Base-by-base conservation (phyloP, 2,113 vertebrate species). In the Scomber colias region DNA sequence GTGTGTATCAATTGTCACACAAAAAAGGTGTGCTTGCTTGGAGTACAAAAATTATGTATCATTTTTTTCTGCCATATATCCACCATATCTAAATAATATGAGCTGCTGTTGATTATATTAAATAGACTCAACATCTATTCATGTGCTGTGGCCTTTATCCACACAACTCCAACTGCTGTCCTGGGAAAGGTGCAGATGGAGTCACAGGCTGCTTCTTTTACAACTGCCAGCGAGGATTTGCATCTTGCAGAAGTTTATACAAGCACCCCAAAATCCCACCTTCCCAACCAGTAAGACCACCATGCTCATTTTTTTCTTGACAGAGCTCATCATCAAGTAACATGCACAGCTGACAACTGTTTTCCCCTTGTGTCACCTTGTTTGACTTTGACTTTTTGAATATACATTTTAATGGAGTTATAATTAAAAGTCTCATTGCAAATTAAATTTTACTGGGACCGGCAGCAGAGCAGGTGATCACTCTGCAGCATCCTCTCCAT, bases 191-290 rank as follows among this genome's bases (percentile, higher is more conserved):
- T 74, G 48, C 71, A 86, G 44, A 68, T 59, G 62, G 60, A 59
- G 61, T 72, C 62, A 57, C 75, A 30, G 69, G 56, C 77, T 82
- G 82, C 46, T 71, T 27, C 3, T 27, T 27, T 27, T 27, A 1
- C 24, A 27, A 27, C 24, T 27, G 24, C 24, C 24, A 27, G 24
- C 1, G 1, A 27, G 24, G 24, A 27, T 27, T 2, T 27, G 3
- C 24, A 27, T 27, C 24, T 27, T 27, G 24, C 2, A 1, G 24
- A 27, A 27, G 24, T 27, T 27, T 27, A 27, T 27, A 27, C 24
- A 27, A 27, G 24, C 24, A 27, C 24, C 24, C 24, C 24, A 27
- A 27, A 27, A 27, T 27, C 24, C 24, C 24, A 27, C 24, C 24
- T 27, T 27, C 24, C 24, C 24, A 27, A 27, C 24, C 24, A 27